These are phyloP conservation scores for Myioborus melanocephalus DNA, from an alignment of 2,797 vertebrate genomes.

Conservation along the genomic window DNA sequence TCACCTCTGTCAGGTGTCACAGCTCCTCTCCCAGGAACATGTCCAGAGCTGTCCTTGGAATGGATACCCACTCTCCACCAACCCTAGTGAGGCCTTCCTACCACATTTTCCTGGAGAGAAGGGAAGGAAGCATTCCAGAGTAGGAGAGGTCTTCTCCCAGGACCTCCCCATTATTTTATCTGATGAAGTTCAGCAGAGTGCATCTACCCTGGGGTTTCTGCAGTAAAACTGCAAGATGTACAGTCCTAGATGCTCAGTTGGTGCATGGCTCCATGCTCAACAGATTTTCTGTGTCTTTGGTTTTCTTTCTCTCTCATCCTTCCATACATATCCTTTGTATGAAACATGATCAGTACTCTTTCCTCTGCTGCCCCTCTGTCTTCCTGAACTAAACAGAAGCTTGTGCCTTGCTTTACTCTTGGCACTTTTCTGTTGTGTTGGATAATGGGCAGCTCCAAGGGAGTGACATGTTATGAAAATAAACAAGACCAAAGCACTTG, in stretches of 20 bases:
- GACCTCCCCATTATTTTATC: not conserved
- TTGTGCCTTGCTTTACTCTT: not conserved
- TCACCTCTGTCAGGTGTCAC: not conserved
- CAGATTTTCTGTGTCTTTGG: not conserved
- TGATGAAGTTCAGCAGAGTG: not conserved
- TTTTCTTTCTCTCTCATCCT: not conserved
- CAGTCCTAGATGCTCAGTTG: not conserved
- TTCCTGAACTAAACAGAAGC: not conserved
- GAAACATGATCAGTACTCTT: not conserved
- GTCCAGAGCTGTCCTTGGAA: not conserved
- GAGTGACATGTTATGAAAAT: not conserved
- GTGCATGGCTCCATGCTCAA: fast-evolving
- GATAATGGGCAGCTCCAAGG: not conserved
- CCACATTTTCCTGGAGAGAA: not conserved
- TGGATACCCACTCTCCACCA: fast-evolving
- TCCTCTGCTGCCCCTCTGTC: not conserved
- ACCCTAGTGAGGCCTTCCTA: not conserved
- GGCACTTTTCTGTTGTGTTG: not conserved
- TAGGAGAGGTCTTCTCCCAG: not conserved
- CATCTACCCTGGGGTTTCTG: not conserved
- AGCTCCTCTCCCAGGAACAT: not conserved
- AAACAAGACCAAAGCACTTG: not conserved
- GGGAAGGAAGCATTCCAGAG: not conserved
- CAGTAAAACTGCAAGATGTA: not conserved
- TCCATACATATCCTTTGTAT: not conserved